These are phyloP conservation scores for Heliconius ismenius DNA, from an alignment of 2,888 invertebrate genomes.

Conservation along the genomic window DNA sequence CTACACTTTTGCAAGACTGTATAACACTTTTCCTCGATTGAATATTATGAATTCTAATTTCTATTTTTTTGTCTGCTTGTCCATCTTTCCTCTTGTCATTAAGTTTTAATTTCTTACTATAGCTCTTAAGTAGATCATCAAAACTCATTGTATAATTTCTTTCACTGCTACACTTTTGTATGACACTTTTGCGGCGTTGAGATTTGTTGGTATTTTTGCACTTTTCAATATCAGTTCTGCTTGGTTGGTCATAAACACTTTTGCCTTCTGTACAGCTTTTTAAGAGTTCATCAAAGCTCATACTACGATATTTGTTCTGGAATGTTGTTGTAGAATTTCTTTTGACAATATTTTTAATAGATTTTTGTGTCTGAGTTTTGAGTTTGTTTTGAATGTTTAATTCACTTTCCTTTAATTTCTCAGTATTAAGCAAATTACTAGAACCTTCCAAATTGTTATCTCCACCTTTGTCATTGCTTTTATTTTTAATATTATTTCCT, in stretches of 20 bases:
- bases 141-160: constrained; percentile 15
- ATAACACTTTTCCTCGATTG: constrained; percentile 10
- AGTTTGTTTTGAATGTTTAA: background rate
- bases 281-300: constrained; percentile 15
- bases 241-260: constrained; percentile 10
- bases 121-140: constrained; percentile 21
- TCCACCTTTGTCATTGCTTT: background rate
- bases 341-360: background rate
- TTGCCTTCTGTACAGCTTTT: constrained; percentile 14
- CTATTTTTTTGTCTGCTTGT: background rate
- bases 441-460: background rate
- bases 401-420: background rate
- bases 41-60: background rate
- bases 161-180: constrained; percentile 3
- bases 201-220: constrained; percentile 9
- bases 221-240: constrained; percentile 23
- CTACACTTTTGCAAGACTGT: constrained; percentile 4
- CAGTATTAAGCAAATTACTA: background rate
- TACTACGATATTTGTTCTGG: constrained; percentile 13
- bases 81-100: background rate
- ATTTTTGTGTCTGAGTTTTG: background rate
- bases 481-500: background rate
- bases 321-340: constrained; percentile 4
- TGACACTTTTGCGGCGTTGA: background rate
- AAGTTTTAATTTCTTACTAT: constrained; percentile 3